Evolutionary conservation across 2,888 invertebrate genomes (phyloP).

Genomic region (Callyntrura sp.): DNA sequence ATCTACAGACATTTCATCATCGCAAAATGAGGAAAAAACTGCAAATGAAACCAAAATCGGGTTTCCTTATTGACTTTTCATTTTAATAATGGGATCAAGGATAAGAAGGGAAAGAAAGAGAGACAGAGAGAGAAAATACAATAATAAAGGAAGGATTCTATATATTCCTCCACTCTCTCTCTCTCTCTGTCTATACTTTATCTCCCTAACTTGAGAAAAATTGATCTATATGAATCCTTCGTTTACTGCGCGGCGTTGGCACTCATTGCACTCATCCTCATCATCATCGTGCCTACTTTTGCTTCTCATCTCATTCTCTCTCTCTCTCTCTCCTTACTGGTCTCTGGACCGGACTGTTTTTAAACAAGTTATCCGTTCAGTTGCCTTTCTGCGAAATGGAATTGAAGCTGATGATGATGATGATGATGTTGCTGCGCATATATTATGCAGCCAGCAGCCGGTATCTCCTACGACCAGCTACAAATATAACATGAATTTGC

Average conservation of each 20-base stretch:
- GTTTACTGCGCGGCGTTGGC: too few species aligned
- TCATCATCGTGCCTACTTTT: too few species aligned
- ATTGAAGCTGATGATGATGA: too few species aligned
- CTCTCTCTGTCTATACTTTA: neutral
- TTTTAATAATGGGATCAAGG: neutral
- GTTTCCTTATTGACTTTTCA: constrained; percentile 23
- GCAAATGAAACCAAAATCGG: constrained; percentile 8
- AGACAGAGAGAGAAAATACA: too few species aligned
- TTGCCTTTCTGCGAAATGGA: constrained; percentile 4
- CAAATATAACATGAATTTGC: neutral
- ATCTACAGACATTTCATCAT: neutral
- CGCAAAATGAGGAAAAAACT: neutral
- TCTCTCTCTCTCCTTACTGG: neutral
- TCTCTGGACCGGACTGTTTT: constrained; percentile 9
- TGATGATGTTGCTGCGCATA: neutral
- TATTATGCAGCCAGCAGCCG: neutral
- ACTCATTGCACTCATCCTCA: too few species aligned
- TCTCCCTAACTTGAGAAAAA: neutral
- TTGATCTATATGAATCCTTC: neutral
- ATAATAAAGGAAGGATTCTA: constrained; percentile 18
- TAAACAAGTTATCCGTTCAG: constrained; percentile 33
- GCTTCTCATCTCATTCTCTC: too few species aligned
- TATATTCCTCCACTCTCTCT: too few species aligned
- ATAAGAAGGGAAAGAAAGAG: neutral
- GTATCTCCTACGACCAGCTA: neutral